Base-by-base conservation (phyloP, 2,888 invertebrate species). In the Spatulosminthurus flaviceps region DNA sequence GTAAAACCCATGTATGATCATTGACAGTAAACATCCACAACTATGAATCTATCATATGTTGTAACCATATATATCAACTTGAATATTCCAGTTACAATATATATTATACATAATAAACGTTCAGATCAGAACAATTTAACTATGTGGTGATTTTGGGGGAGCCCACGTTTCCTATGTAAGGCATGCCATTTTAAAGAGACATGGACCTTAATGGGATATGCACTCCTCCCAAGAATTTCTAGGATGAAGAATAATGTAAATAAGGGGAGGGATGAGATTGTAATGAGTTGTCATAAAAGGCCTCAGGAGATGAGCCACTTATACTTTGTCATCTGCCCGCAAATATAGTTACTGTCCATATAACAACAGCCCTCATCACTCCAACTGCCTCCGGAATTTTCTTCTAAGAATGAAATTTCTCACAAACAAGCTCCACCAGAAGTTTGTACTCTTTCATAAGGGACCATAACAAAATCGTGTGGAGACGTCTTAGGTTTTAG, bases 271-370 rank as follows among this genome's bases (percentile, higher is more conserved):
- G 76, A 67, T 22, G 70, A 73, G 75, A 77, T 64, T 43, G 73
- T 79, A 77, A 79, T 79, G 79, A 79, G 77, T 79, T 77, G 79
- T 79, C 79, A 79, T 79, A 79, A 79, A 79, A 72, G 71, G 72
- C 79, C 79, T 66, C 71, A 76, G 79, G 79, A 79, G 77, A 79
- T 76, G 76, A 75, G 76, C 61, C 79, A 79, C 79, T 79, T 74
- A 51, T n/a, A 75, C 77, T 67, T 67, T 42, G 24, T 26, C 51
- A 77, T 77, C 43, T 28, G 28, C 42, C 26, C 72, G 22, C n/a
- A 42, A 21, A 26, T n/a, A n/a, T n/a, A n/a, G 69, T 51, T 43
- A 28, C 42, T 67, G 22, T 22, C 60, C 71, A 51, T 51, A 51
- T 41, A 19, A n/a, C n/a, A 13, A 51, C 16, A 51, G 9, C 34